Base-by-base conservation (phyloP, 2,113 vertebrate genomes). In the Mixornis gularis region DNA sequence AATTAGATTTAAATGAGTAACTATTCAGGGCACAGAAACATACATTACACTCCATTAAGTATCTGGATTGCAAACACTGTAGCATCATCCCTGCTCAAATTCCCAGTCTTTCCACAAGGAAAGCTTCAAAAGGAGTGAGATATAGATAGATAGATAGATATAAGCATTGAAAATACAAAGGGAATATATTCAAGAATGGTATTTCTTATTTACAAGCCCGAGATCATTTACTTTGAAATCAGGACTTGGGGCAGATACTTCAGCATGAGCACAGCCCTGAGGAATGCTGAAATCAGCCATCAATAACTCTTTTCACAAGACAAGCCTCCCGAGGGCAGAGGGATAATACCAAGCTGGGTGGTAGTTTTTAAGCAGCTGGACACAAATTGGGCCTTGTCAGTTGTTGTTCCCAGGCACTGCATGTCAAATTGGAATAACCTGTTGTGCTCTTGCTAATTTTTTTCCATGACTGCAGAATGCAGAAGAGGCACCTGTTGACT, bases 321-420 rank as follows among this genome's bases (percentile, higher is more conserved):
- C 81, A 85, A 96, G 91, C 41, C 93, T 92, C 91, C 89, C 0
- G 14, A 95, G 91, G 96, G 94, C 89, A 94, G 63, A 80, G 72
- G 74, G 81, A 85, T 95, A 96, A 95, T 95, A 92, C 81, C 89
- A 89, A 92, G 84, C 91, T 95, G 95, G 91, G 92, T 96, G 96
- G 96, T 91, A 96, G 94, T 93, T 94, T 95, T 95, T 87, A 92
- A 96, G 94, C 95, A 96, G 96, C 94, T 95, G 94, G 92, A 92
- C 96, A 95, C 91, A 93, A 95, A 96, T 49, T 95, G 92, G 89
- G 89, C 91, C 94, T 96, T 95, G 95, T 87, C 74, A 1, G 89
- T 88, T 95, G 92, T 91, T 93, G 91, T 93, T 96, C 94, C 78
- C 94, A 96, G 63, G 94, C 87, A 65, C 71, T 92, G 92, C 92